Percentiles rank a stretch among this genome's conserved stretches.
Conservation (phyloP, 2,888 invertebrate species). For the Trilocha varians region DNA sequence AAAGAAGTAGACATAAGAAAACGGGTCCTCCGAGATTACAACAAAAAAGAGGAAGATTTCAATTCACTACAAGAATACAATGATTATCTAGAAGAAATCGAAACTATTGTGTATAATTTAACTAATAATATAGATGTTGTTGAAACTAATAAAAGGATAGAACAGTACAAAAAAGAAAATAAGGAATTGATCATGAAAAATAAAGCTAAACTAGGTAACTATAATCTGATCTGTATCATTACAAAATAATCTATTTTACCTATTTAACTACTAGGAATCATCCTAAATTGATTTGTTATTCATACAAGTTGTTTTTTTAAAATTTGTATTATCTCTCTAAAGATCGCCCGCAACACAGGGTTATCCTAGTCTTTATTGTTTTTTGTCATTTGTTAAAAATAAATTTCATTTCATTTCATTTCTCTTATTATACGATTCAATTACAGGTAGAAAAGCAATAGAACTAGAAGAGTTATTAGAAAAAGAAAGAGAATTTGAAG, state of each 20-base stretch:
- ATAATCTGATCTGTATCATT: not conserved
- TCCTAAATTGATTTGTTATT: too few relatives aligned
- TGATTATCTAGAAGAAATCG: conserved; percentile 96
- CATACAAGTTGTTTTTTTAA: too few relatives aligned
- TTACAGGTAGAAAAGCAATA: conserved; percentile 82
- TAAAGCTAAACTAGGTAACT: conserved; percentile 78
- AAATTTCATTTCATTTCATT: too few relatives aligned
- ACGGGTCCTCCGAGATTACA: conserved; percentile 90
- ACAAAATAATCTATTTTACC: too few relatives aligned
- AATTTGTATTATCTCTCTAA: too few relatives aligned
- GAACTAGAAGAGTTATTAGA: conserved; percentile 90
- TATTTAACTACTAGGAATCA: too few relatives aligned
- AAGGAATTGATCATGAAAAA: conserved; percentile 87
- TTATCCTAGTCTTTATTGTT: too few relatives aligned
- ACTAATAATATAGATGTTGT: conserved; percentile 91
- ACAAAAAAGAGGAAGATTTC: conserved; percentile 97
- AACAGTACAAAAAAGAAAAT: conserved; percentile 93
- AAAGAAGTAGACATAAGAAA: conserved; percentile 97
- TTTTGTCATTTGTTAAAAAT: not conserved
- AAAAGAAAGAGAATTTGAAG: conserved; percentile 84
- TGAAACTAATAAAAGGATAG: conserved; percentile 90
- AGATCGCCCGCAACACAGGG: too few relatives aligned
- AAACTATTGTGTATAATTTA: conserved; percentile 92
- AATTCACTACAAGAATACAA: conserved; percentile 87
- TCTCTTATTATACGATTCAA: too few relatives aligned